phyloP scores from a whole-genome alignment of 2,888 invertebrate genomes.

The Odontocerum albicorne region DNA sequence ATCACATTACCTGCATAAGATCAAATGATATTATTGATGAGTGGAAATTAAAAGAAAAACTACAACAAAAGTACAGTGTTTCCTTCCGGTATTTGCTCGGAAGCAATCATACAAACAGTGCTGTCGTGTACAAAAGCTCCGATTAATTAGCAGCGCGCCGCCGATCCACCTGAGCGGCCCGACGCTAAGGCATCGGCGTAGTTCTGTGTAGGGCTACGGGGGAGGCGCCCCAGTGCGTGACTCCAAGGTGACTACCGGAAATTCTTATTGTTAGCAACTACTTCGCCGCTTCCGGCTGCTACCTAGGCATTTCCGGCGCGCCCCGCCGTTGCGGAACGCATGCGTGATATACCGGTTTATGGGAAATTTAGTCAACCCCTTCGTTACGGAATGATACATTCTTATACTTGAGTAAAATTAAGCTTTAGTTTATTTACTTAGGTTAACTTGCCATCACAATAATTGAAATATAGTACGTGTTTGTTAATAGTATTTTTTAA shows the following conservation, averaged over 20 bases:
- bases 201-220: not conserved
- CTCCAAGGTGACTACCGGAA: conserved; percentile 35
- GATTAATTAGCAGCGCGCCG: conserved; percentile 27
- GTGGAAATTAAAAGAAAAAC: too few species aligned
- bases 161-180: conserved; percentile 23
- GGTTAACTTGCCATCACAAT: too few species aligned
- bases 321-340: conserved; percentile 19
- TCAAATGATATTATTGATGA: too few species aligned
- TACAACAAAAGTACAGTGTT: too few species aligned
- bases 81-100: too few species aligned
- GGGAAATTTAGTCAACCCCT: conserved; percentile 28
- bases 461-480: too few species aligned
- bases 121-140: conserved; percentile 4
- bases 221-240: conserved; percentile 32
- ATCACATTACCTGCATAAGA: too few species aligned
- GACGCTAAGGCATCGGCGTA: not conserved
- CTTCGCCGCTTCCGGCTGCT: conserved; percentile 34
- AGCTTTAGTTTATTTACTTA: too few species aligned
- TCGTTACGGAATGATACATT: too few species aligned
- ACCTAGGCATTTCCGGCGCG: conserved; percentile 30
- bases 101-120: too few species aligned
- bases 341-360: conserved; percentile 35
- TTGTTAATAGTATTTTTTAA: too few species aligned
- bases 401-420: too few species aligned
- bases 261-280: conserved; percentile 35